phyloP scores from a whole-genome alignment of 2,797 vertebrate genomes.

The Pseudochaenichthys georgianus region DNA sequence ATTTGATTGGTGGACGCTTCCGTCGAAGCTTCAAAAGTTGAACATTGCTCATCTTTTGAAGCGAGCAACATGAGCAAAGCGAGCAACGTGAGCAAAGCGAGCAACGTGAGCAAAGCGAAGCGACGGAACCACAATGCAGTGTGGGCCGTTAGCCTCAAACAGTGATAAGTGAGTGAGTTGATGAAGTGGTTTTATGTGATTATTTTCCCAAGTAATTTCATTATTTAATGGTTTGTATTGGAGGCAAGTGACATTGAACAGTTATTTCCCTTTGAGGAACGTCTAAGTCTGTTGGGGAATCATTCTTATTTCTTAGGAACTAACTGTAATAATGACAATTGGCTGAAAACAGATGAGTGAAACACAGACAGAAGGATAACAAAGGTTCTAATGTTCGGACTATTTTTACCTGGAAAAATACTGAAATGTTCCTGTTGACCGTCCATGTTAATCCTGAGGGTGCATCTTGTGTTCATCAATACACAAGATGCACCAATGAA shows the following conservation, averaged over 20 bases:
- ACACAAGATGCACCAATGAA: neutral
- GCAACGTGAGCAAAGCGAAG: no score
- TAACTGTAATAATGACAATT: neutral
- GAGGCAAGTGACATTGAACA: neutral
- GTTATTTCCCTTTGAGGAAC: neutral
- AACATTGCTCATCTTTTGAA: no score
- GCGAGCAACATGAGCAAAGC: no score
- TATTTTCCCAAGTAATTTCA: no score
- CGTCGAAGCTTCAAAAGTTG: no score
- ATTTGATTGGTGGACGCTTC: no score
- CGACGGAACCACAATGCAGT: no score
- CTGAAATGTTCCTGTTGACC: no score
- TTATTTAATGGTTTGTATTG: neutral
- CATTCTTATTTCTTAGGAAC: neutral
- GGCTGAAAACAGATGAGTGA: neutral
- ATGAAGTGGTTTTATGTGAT: neutral
- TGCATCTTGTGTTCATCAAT: neutral
- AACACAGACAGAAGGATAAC: neutral
- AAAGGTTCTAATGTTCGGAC: neutral
- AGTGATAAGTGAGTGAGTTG: neutral
- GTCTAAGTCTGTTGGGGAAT: neutral
- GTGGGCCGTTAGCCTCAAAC: neutral
- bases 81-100: no score
- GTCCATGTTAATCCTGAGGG: no score
- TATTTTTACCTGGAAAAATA: neutral